Percentiles rank a stretch among this genome's conserved stretches.
phyloP scores from a whole-genome alignment of 1,140 invertebrate species.

The Diorhabda carinulata region DNA sequence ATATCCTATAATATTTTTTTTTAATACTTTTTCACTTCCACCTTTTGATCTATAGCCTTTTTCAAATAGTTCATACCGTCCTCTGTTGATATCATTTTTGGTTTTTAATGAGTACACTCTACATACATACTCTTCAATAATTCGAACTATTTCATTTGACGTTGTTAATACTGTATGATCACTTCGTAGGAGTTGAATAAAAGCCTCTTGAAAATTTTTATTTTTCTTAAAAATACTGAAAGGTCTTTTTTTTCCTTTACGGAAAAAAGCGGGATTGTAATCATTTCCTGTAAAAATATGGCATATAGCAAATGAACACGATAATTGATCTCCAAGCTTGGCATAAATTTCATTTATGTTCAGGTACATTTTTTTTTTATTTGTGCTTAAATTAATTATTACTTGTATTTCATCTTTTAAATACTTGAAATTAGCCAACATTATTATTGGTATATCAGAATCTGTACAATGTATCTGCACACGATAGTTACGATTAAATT shows the following conservation, averaged over 20 bases:
- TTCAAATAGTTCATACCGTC: constrained; percentile 24
- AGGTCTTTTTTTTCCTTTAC: constrained; percentile 21
- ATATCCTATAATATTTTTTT: constrained; percentile 24
- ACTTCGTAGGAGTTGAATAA: not conserved
- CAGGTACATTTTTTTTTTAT: constrained; percentile 22
- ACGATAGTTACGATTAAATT: constrained; percentile 24
- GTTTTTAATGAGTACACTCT: constrained; percentile 26
- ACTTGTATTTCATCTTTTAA: constrained; percentile 23
- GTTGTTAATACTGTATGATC: not conserved
- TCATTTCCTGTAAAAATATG: constrained; percentile 24
- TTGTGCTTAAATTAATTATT: constrained; percentile 24
- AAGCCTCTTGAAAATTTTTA: not conserved
- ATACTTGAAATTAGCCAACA: constrained; percentile 30
- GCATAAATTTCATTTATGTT: constrained; percentile 24
- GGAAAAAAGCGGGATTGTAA: constrained; percentile 1
- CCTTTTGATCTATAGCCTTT: constrained; percentile 5
- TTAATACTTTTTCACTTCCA: constrained; percentile 6
- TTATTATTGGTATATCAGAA: constrained; percentile 31
- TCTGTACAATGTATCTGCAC: constrained; percentile 31
- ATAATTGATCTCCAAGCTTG: constrained; percentile 25
- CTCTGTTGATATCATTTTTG: constrained; percentile 27
- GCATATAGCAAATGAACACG: constrained; percentile 21
- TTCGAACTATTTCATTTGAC: not conserved
- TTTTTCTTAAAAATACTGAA: not conserved
- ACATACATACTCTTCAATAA: constrained; percentile 13